These are phyloP conservation scores for Nycticryphes semicollaris DNA, from an alignment of 2,113 vertebrate species.

Conservation along the genomic window DNA sequence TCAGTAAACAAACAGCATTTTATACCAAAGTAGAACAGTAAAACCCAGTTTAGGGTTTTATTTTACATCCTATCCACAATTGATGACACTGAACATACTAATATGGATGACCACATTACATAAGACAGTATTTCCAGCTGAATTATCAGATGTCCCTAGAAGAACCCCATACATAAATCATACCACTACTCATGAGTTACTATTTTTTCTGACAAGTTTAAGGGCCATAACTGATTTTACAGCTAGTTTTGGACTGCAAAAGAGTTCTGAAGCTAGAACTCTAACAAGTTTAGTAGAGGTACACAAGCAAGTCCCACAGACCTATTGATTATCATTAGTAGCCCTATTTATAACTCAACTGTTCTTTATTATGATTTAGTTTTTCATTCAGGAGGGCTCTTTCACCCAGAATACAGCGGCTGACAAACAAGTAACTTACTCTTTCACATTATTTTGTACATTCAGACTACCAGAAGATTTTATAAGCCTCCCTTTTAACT, in stretches of 20 bases:
- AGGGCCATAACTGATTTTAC: neutral
- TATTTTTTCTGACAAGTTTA: neutral
- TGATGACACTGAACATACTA: neutral
- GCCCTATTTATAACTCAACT: neutral
- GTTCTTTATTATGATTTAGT: neutral
- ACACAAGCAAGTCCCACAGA: neutral
- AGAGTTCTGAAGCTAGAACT: neutral
- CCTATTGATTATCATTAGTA: neutral
- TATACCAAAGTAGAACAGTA: neutral
- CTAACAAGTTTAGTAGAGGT: neutral
- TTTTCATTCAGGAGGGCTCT: neutral
- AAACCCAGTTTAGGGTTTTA: neutral
- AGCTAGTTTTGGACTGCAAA: neutral
- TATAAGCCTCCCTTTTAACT: neutral
- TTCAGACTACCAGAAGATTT: neutral
- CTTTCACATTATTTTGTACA: neutral
- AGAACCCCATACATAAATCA: neutral
- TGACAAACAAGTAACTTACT: neutral
- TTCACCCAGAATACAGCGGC: neutral
- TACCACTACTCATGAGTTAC: neutral
- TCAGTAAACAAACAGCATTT: neutral
- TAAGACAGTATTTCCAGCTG: neutral
- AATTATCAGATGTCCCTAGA: neutral
- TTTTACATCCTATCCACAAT: rapidly evolving
- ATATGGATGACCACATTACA: rapidly evolving